Conservation (phyloP, 2,113 vertebrate species). For the Urocitellus parryii region DNA sequence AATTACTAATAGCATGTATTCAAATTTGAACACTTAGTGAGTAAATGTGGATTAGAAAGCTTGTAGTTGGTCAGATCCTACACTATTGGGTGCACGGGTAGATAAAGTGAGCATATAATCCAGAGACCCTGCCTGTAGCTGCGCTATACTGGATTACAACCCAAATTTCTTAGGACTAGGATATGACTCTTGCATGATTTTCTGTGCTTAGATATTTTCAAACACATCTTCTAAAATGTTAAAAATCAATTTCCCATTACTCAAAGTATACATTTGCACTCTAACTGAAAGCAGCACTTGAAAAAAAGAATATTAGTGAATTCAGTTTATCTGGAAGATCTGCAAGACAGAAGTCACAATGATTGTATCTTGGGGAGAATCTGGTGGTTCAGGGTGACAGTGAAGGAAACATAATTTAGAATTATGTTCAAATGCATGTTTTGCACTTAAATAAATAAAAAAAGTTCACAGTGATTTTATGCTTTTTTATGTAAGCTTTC, state of each 20-base stretch:
- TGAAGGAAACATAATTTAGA: not conserved
- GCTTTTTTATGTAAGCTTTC: not conserved
- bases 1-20: not conserved
- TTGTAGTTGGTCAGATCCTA: not conserved
- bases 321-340: not conserved
- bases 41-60: not conserved
- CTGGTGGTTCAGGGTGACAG: not conserved
- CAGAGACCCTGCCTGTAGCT: not conserved
- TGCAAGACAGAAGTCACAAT: not conserved
- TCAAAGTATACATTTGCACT: constrained; percentile 15
- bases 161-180: not conserved
- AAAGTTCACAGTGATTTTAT: not conserved
- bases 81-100: not conserved
- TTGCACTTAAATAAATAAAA: not conserved
- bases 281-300: not conserved
- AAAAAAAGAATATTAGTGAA: not conserved
- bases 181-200: not conserved
- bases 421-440: not conserved
- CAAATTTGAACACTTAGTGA: not conserved
- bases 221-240: not conserved
- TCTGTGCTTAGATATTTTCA: constrained; percentile 14
- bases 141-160: not conserved
- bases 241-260: not conserved
- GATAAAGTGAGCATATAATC: not conserved
- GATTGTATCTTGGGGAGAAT: not conserved